A percentile compares a stretch with the other conserved stretches of the same genome.
These are phyloP conservation scores for Drosophila varians DNA, from an alignment of 1,140 invertebrate species.

Conservation along the genomic window DNA sequence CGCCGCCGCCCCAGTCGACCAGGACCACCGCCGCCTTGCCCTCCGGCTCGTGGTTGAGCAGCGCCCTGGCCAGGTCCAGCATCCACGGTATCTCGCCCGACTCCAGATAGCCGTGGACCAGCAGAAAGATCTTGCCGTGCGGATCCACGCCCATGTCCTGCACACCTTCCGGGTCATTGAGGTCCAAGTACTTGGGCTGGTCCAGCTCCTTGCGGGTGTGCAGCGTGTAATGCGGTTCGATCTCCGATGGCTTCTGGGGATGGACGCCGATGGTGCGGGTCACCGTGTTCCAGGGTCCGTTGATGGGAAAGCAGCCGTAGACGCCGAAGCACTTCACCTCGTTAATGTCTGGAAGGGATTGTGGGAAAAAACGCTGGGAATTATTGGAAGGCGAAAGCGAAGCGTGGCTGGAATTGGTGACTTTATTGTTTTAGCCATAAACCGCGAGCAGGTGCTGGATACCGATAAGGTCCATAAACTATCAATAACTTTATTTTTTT, in stretches of 20 bases:
- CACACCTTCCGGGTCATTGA: constrained; percentile 87
- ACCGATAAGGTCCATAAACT: neutral
- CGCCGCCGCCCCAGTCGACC: constrained; percentile 93
- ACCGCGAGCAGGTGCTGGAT: neutral
- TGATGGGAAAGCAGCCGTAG: constrained; percentile 93
- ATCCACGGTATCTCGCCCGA: constrained; percentile 89
- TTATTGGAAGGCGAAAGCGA: neutral
- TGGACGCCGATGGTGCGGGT: constrained; percentile 91
- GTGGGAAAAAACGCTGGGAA: neutral
- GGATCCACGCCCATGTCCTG: constrained; percentile 86
- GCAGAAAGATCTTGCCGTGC: constrained; percentile 88
- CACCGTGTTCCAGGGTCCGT: constrained; percentile 91
- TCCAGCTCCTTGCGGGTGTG: constrained; percentile 85
- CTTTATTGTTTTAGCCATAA: neutral
- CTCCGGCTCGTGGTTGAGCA: constrained; percentile 87
- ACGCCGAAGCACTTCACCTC: constrained; percentile 88
- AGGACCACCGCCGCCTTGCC: constrained; percentile 90
- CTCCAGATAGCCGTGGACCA: constrained; percentile 94
- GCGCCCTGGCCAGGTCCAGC: constrained; percentile 85
- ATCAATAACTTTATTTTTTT: neutral
- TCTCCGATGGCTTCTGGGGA: constrained; percentile 87
- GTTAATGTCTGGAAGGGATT: constrained; percentile 77
- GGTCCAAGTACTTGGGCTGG: constrained; percentile 86
- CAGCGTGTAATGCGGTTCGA: constrained; percentile 85
- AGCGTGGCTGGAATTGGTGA: neutral